Conservation (phyloP, 2,888 invertebrate genomes). For the Romanomermis culicivorax region DNA sequence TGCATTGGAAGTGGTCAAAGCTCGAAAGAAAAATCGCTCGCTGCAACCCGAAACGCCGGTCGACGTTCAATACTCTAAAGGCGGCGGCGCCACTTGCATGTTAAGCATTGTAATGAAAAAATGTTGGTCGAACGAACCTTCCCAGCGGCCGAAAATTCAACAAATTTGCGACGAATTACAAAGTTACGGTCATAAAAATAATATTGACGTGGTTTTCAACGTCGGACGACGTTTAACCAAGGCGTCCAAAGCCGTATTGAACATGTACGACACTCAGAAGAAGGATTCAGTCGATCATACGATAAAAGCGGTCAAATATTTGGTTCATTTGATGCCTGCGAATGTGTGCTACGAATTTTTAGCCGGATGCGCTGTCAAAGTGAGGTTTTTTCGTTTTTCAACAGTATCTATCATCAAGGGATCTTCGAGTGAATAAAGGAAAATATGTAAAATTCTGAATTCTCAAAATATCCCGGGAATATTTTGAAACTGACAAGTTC, state of each 20-base stretch:
- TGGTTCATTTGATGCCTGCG: not conserved
- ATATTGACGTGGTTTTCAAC: not conserved
- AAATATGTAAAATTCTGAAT: no score
- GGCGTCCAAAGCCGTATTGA: not conserved
- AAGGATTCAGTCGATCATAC: not conserved
- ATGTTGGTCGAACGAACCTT: not conserved
- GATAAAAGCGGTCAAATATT: not conserved
- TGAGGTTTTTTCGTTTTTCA: no score
- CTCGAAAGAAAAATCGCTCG: no score
- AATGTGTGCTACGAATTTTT: not conserved
- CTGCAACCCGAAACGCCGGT: no score
- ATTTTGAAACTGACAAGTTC: no score
- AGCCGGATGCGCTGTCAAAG: not conserved
- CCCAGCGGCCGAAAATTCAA: not conserved
- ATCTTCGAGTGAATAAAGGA: not conserved
- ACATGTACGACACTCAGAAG: not conserved
- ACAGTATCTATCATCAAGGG: no score
- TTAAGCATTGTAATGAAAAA: not conserved
- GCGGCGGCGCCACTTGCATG: no score
- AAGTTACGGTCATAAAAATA: not conserved
- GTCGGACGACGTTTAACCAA: not conserved
- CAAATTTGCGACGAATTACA: not conserved
- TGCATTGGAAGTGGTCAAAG: not conserved
- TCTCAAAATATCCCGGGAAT: no score
- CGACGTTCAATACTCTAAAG: no score